These are phyloP conservation scores for Silurus lanzhouensis DNA, from an alignment of 2,797 vertebrate species.

Conservation along the genomic window DNA sequence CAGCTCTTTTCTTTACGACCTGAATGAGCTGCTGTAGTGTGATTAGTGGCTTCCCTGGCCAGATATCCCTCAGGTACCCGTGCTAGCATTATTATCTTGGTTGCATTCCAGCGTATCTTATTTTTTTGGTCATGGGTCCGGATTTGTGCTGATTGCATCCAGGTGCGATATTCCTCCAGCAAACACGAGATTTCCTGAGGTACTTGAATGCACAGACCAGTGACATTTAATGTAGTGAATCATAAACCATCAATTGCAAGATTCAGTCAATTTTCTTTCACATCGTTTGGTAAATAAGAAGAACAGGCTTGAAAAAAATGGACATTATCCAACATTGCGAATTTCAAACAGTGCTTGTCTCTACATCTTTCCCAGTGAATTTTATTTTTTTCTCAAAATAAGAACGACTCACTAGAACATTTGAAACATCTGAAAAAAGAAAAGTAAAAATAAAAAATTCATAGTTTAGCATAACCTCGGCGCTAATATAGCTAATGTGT, in stretches of 20 bases:
- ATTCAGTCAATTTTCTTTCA: not conserved
- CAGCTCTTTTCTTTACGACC: not conserved
- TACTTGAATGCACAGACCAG: not conserved
- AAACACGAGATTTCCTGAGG: not conserved
- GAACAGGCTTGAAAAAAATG: not conserved
- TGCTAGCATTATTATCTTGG: not conserved
- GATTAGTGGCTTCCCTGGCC: not conserved
- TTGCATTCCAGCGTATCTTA: not conserved
- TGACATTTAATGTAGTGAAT: not conserved
- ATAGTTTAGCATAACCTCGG: not conserved
- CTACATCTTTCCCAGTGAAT: too few species aligned
- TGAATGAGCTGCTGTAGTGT: not conserved
- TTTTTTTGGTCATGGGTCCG: not conserved
- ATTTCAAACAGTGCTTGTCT: not conserved
- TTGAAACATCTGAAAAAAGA: too few species aligned
- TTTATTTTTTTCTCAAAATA: not conserved
- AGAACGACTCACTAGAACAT: not conserved
- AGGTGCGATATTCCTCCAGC: not conserved
- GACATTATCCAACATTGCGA: not conserved
- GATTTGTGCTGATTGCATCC: not conserved
- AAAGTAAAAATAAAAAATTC: not conserved
- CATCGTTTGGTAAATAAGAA: not conserved
- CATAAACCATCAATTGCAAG: not conserved
- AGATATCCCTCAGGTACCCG: not conserved
- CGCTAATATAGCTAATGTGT: constrained; percentile 15